Base-by-base conservation (phyloP, 2,888 invertebrate genomes). In the Venustoraphidia nigricollis region DNA sequence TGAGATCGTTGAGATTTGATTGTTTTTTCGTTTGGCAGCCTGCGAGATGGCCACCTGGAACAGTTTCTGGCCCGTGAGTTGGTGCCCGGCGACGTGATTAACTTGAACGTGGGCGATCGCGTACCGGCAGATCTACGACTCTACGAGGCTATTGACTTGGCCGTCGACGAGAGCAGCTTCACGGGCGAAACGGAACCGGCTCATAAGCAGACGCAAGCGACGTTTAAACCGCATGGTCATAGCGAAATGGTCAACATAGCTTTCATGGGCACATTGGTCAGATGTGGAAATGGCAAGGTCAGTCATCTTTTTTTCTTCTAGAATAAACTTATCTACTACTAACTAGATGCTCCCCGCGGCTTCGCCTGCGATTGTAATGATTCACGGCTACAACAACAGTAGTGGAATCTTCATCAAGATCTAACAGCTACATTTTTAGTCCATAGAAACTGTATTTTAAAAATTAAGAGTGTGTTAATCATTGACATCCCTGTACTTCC, bases 121-220 rank as follows among this genome's bases (percentile, higher is more conserved):
- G 93, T 98, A 41, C 97, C 98, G 8, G 98, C 97, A 1, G 98
- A 98, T 71, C 70, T 97, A 36, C 75, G 98, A 36, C 75, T 99
- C n/a, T 87, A 87, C 65, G 94, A 96, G 65, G 80, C 92, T 1
- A 80, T 84, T 10, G 96, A 96, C 68, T 72, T 98, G 53, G 84
- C 89, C 4, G 85, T 99, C 44, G 98, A 98, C 66, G 98, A 98
- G 70, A 95, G 95, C 46, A 94, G 94, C 55, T 96, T 99, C 66
- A 98, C 98, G 0, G 98, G 98, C 5, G 98, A 99, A 70, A 95
- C 95, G 0, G 93, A 96, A 62, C 96, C 98, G 11, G 83, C 89
- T 0, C 71, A 71, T 38, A 93, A 93, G 67, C 79, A 74, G 50
- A 80, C 81, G 0, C 73, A 76, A 41, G 68, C 83, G 46, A 62